A percentile compares a stretch with the other conserved stretches of the same genome.
Conservation (phyloP, 2,888 invertebrate species). For the Hymenopus coronatus region DNA sequence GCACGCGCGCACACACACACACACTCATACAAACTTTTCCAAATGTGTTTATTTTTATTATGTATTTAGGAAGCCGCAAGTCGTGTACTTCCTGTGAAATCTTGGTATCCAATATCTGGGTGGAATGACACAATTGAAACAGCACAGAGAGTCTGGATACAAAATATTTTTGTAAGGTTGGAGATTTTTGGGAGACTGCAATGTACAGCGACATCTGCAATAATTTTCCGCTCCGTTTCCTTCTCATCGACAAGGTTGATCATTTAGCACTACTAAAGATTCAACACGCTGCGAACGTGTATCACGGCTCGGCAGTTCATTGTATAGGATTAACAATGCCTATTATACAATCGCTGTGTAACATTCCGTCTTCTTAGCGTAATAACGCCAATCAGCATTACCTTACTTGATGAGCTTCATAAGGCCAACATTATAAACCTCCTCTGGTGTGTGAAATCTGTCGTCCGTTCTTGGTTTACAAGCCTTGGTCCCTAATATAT, state of each 20-base stretch:
- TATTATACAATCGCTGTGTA: neutral
- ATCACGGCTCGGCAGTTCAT: neutral
- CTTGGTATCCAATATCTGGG: too few relatives aligned
- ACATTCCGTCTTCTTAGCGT: neutral
- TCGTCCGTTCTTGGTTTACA: neutral
- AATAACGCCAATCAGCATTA: neutral
- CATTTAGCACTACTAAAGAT: neutral
- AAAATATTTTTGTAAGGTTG: too few relatives aligned
- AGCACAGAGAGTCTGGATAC: too few relatives aligned
- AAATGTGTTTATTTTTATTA: too few relatives aligned
- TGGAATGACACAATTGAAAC: too few relatives aligned
- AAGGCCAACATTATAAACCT: neutral
- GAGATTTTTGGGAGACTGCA: too few relatives aligned
- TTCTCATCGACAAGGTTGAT: neutral
- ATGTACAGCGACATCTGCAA: neutral
- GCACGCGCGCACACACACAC: too few relatives aligned
- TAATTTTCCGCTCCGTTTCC: neutral
- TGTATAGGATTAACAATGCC: neutral
- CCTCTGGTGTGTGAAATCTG: neutral
- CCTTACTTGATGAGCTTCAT: neutral
- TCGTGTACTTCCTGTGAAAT: too few relatives aligned
- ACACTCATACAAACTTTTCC: too few relatives aligned
- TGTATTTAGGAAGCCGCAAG: too few relatives aligned
- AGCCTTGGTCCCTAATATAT: too few relatives aligned
- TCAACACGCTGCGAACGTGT: neutral